These are phyloP conservation scores for Dioctria rufipes DNA, from an alignment of 2,888 invertebrate species.

Conservation along the genomic window DNA sequence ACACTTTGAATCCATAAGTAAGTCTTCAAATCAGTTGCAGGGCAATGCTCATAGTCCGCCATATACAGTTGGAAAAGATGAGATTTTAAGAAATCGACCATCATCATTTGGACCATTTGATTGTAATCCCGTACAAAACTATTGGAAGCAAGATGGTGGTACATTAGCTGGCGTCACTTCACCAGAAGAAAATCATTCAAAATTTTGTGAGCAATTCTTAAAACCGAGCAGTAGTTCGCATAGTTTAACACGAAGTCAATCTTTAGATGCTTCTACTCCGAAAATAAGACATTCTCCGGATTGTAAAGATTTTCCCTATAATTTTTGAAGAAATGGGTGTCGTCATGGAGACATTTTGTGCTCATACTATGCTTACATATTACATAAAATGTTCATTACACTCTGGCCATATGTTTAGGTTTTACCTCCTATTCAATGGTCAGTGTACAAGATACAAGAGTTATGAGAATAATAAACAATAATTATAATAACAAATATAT, in stretches of 20 bases:
- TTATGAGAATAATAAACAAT: no score
- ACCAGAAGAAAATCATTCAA: slow-evolving; percentile 3
- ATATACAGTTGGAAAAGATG: no score
- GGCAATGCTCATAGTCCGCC: no score
- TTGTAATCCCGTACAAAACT: not conserved
- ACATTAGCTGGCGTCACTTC: not conserved
- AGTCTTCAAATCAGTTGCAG: not conserved
- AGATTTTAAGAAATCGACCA: not conserved
- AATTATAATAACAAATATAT: no score
- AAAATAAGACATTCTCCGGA: slow-evolving; percentile 58
- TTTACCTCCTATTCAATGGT: no score
- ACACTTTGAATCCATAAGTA: not conserved
- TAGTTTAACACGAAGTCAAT: slow-evolving; percentile 56
- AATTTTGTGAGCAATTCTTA: slow-evolving; percentile 9
- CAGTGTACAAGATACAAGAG: no score
- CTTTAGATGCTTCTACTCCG: slow-evolving; percentile 43
- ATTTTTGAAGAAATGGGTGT: slow-evolving; percentile 54
- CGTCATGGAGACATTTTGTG: no score
- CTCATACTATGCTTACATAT: no score
- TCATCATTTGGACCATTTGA: slow-evolving; percentile 37
- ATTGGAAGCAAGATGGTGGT: slow-evolving; percentile 3
- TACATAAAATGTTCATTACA: no score
- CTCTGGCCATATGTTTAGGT: no score
- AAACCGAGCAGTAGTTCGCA: slow-evolving; percentile 47
- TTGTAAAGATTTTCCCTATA: slow-evolving; percentile 55